Percentiles rank a stretch among this genome's conserved stretches.
These are phyloP conservation scores for Asbolus verrucosus DNA, from an alignment of 1,140 invertebrate species.

Conservation along the genomic window DNA sequence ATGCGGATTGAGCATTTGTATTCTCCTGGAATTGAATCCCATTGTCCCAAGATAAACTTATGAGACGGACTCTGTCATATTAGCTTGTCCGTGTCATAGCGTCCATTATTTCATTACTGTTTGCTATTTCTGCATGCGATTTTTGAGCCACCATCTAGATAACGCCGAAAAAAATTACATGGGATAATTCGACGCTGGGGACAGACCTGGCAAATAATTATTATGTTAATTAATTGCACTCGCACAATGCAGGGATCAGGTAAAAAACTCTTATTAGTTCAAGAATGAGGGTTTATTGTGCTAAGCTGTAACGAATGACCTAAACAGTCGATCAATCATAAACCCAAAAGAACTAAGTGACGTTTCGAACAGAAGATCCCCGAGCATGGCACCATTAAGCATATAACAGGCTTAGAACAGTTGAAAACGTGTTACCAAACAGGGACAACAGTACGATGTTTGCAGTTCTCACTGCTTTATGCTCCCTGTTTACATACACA, in stretches of 20 bases:
- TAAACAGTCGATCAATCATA: conserved; percentile 37
- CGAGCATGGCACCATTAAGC: conserved; percentile 26
- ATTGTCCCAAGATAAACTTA: conserved; percentile 59
- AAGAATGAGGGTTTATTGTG: not conserved
- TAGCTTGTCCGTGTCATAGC: conserved; percentile 42
- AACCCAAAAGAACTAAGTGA: conserved; percentile 23
- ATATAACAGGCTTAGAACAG: conserved; percentile 45
- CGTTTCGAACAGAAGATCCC: conserved; percentile 29
- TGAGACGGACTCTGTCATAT: conserved; percentile 54
- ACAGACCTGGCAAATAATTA: too few species aligned
- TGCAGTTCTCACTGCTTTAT: conserved; percentile 58
- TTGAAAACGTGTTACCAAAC: conserved; percentile 40
- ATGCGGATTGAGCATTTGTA: conserved; percentile 61
- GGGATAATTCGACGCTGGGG: too few species aligned
- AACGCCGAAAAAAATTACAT: too few species aligned
- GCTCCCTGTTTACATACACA: conserved; percentile 57
- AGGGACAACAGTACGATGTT: conserved; percentile 48
- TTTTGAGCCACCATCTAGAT: too few species aligned
- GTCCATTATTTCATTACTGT: conserved; percentile 26
- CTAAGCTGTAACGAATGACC: conserved; percentile 28
- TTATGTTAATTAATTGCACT: conserved; percentile 25
- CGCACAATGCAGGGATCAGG: not conserved
- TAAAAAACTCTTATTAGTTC: not conserved
- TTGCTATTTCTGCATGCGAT: not conserved
- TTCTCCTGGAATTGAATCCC: conserved; percentile 58